Evolutionary conservation across 2,888 invertebrate species (phyloP), one percentile per base, ranked within the genome.

Genomic region (Lasioglossum marginatum): DNA sequence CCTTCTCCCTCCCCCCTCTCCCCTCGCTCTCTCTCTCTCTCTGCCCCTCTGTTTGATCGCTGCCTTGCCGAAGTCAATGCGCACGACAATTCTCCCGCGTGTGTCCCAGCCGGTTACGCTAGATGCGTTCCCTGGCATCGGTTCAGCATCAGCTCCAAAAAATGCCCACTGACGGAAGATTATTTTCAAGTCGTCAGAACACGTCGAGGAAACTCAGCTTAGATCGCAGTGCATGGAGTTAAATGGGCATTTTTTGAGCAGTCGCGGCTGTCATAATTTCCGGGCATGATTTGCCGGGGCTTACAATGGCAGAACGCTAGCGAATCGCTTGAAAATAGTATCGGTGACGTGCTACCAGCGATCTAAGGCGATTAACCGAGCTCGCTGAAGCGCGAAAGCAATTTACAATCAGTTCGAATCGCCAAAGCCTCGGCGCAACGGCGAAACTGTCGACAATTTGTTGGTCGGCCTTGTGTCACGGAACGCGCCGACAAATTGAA

Each of bases 171-270:
- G 66, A 66, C 52, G 48, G 83, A 75, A 75, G 77, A 83, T 81
- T 83, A 83, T 83, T 81, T 82, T 82, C 66, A 45, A 83, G 63
- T 48, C 14, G 23, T 74, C 48, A 12, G 71, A 75, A 48, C 4
- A 6, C 60, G 19, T 27, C 37, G 37, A 37, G 37, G 8, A 37
- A 37, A 37, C 8, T 37, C 37, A 0, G 6, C 37, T 40, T 10
- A 45, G 23, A 52, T 52, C 23, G 8, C n/a, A n/a, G 57, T n/a
- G 10, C 3, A 4, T n/a, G n/a, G n/a, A n/a, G n/a, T n/a, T n/a
- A 6, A 52, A 52, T 23, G 23, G 10, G 31, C 2, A 31, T 14
- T 63, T 8, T 1, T 63, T 16, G 14, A 1, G 31, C 63, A 63
- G 31, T 16, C 10, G 12, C 27, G 60, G 4, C 31, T 63, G 31